Conservation (phyloP, 1,140 invertebrate genomes). For the Musca vetustissima region DNA sequence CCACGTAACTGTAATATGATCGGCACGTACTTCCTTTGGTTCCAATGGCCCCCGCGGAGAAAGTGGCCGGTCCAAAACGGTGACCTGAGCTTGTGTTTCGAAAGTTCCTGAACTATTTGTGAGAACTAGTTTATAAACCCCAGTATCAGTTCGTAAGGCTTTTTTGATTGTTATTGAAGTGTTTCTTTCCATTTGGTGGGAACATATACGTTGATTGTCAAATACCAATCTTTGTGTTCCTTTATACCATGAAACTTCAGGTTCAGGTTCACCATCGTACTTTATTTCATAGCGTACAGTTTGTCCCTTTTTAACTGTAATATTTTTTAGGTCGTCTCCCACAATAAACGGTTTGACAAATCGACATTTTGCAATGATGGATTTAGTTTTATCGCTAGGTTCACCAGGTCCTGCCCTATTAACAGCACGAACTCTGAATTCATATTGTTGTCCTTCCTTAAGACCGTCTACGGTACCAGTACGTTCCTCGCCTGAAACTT, state of each 20-base stretch:
- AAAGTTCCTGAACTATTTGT: conserved; percentile 83
- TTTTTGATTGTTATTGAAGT: conserved; percentile 88
- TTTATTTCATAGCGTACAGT: conserved; percentile 87
- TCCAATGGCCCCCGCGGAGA: conserved; percentile 83
- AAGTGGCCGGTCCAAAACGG: conserved; percentile 87
- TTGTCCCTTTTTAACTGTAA: conserved; percentile 93
- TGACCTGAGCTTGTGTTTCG: conserved; percentile 81
- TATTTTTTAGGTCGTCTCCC: conserved; percentile 79
- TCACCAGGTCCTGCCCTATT: conserved; percentile 95
- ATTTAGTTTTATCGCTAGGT: conserved; percentile 91
- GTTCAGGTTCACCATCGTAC: conserved; percentile 92
- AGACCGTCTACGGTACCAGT: conserved; percentile 82
- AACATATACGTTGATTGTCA: conserved; percentile 72
- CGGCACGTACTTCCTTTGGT: conserved; percentile 82
- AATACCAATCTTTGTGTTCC: conserved; percentile 72
- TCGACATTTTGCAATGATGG: conserved; percentile 92
- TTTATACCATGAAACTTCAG: conserved; percentile 80
- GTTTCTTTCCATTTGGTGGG: conserved; percentile 88
- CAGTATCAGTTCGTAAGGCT: conserved; percentile 83
- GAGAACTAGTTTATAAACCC: conserved; percentile 83
- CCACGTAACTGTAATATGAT: conserved; percentile 95
- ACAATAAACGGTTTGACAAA: conserved; percentile 93
- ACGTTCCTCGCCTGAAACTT: conserved; percentile 75
- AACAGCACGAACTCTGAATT: conserved; percentile 93
- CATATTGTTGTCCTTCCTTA: conserved; percentile 93